A percentile compares a stretch with the other conserved stretches of the same genome.
These are phyloP conservation scores for Pantala flavescens DNA, from an alignment of 1,140 invertebrate genomes.

Conservation along the genomic window DNA sequence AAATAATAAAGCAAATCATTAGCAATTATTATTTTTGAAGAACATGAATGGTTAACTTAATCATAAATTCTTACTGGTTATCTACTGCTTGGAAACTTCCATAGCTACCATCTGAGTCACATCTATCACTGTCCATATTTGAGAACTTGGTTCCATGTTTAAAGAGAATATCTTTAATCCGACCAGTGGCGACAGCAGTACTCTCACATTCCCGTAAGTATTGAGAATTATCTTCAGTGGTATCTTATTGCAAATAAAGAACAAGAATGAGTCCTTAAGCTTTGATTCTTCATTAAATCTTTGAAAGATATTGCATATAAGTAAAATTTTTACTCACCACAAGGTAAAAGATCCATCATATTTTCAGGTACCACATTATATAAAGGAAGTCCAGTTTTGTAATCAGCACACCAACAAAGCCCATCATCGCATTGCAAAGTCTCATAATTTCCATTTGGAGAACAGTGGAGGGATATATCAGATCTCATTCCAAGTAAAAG, in stretches of 20 bases:
- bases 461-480: slow-evolving; percentile 44
- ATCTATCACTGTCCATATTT: not conserved
- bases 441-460: slow-evolving; percentile 46
- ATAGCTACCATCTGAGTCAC: not conserved
- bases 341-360: slow-evolving; percentile 41
- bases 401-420: slow-evolving; percentile 48
- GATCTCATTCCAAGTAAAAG: not conserved
- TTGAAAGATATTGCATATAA: not conserved
- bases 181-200: not conserved
- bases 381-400: slow-evolving; percentile 39
- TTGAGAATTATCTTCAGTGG: not conserved
- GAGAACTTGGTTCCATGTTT: not conserved
- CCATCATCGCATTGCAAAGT: slow-evolving; percentile 46
- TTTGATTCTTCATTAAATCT: not conserved
- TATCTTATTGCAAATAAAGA: not conserved
- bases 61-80: not conserved
- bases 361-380: slow-evolving; percentile 37
- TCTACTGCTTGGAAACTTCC: not conserved
- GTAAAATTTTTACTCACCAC: slow-evolving; percentile 38
- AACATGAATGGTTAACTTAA: too few species aligned
- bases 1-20: not conserved
- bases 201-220: not conserved
- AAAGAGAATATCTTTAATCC: not conserved
- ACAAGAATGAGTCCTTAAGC: not conserved
- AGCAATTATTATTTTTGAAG: not conserved